Conservation (phyloP, 2,797 vertebrate species). For the Australoheros facetus region DNA sequence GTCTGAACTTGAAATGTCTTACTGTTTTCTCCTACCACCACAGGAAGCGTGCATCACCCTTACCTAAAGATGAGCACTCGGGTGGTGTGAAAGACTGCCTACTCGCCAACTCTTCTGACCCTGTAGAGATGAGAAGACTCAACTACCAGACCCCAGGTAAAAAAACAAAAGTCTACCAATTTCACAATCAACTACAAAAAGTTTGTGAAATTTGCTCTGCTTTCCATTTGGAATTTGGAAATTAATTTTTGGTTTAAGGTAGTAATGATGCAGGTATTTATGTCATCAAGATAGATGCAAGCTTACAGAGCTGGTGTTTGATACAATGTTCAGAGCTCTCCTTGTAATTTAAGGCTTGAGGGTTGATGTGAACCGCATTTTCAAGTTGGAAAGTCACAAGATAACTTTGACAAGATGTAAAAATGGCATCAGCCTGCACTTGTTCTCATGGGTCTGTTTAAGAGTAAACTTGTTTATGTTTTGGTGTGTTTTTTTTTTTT, state of each 20-base stretch:
- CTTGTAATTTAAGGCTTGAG: neutral
- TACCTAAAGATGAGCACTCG: conserved; percentile 92
- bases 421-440: neutral
- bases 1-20: neutral
- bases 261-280: neutral
- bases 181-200: too few relatives aligned
- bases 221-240: neutral
- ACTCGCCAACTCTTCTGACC: conserved; percentile 91
- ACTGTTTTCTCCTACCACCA: conserved; percentile 31
- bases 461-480: conserved; percentile 8
- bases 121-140: conserved; percentile 93
- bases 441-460: neutral
- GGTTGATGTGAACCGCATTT: neutral
- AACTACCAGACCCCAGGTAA: conserved; percentile 98
- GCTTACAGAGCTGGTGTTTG: neutral
- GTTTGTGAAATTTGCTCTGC: neutral
- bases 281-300: neutral
- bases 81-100: conserved; percentile 92
- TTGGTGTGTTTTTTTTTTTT: neutral
- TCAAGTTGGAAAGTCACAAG: neutral
- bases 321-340: neutral
- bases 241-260: neutral
- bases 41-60: conserved; percentile 93
- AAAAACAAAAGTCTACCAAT: neutral
- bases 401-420: neutral